Conservation (phyloP, 2,797 vertebrate genomes). For the Sebastes kiyomatsui region DNA sequence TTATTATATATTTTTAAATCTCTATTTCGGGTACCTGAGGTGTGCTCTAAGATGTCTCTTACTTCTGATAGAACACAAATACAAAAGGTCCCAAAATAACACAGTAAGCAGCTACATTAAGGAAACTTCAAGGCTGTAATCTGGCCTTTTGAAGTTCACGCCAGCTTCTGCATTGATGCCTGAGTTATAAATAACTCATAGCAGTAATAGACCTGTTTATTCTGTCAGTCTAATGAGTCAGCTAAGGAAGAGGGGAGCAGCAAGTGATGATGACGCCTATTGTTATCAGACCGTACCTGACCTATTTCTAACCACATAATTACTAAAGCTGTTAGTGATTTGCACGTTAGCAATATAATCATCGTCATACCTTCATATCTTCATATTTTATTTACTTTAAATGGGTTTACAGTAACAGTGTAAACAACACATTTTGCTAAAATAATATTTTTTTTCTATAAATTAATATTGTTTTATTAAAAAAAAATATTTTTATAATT, state of each 20-base stretch:
- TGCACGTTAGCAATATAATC: not conserved
- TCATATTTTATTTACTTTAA: not conserved
- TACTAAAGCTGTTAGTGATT: not conserved
- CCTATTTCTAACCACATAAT: not conserved
- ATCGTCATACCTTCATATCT: not conserved
- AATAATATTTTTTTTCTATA: not conserved
- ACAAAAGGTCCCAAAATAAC: conserved; percentile 54
- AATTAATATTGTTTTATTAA: too few relatives aligned
- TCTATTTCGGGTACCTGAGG: not conserved
- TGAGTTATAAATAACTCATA: conserved; percentile 56
- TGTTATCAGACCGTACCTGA: not conserved
- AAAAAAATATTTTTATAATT: too few relatives aligned
- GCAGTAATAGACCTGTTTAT: conserved; percentile 33
- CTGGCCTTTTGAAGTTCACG: conserved; percentile 42
- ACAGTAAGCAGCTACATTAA: conserved; percentile 20
- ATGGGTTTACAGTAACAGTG: not conserved
- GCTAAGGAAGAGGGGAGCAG: conserved; percentile 20
- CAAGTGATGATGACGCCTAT: not conserved
- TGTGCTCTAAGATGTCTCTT: not conserved
- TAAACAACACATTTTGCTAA: not conserved
- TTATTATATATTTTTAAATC: not conserved
- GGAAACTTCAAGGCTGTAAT: conserved; percentile 33
- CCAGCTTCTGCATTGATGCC: conserved; percentile 21
- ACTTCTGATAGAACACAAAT: conserved; percentile 1
- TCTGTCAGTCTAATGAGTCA: conserved; percentile 47